phyloP scores from a whole-genome alignment of 2,797 vertebrate species.

The Champsocephalus esox region DNA sequence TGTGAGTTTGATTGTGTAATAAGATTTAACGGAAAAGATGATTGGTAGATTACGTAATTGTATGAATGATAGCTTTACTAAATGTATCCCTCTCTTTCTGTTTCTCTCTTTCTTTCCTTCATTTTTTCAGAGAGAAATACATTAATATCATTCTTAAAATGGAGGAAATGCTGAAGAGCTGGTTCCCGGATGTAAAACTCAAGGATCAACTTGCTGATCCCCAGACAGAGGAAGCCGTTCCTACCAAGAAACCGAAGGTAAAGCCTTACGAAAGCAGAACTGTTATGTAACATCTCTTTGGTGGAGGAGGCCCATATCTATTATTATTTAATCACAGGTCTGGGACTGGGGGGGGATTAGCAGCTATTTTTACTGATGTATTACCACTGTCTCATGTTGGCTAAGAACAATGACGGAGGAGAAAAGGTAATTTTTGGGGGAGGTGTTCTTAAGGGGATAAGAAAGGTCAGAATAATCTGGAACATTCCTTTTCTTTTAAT shows the following conservation, averaged over 20 bases:
- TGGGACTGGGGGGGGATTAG: constrained; percentile 72
- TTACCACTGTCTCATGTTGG: constrained; percentile 72
- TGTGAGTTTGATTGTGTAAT: constrained; percentile 52
- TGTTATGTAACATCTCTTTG: constrained; percentile 50
- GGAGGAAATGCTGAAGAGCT: constrained; percentile 88
- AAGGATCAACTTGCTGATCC: constrained; percentile 66
- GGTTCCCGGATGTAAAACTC: constrained; percentile 86
- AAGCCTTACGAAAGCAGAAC: constrained; percentile 17
- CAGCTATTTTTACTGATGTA: constrained; percentile 75
- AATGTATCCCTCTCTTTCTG: constrained; percentile 14
- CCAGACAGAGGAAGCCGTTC: constrained; percentile 70
- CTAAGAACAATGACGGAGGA: constrained; percentile 70
- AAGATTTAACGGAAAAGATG: constrained; percentile 39
- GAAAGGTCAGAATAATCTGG: constrained; percentile 59
- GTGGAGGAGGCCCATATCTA: constrained; percentile 54
- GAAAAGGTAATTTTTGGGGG: constrained; percentile 72
- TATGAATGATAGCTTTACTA: neutral
- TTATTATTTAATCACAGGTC: constrained; percentile 79
- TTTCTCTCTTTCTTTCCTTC: neutral
- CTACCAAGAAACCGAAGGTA: constrained; percentile 86
- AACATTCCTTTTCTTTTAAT: constrained; percentile 65
- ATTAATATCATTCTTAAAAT: constrained; percentile 87
- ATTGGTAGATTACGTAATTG: constrained; percentile 36
- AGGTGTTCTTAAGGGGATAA: constrained; percentile 47
- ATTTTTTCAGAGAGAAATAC: constrained; percentile 79